Evolutionary conservation across 2,888 invertebrate genomes (phyloP), one percentile per base, ranked within the genome.

Genomic region (Limnephilus auricula): DNA sequence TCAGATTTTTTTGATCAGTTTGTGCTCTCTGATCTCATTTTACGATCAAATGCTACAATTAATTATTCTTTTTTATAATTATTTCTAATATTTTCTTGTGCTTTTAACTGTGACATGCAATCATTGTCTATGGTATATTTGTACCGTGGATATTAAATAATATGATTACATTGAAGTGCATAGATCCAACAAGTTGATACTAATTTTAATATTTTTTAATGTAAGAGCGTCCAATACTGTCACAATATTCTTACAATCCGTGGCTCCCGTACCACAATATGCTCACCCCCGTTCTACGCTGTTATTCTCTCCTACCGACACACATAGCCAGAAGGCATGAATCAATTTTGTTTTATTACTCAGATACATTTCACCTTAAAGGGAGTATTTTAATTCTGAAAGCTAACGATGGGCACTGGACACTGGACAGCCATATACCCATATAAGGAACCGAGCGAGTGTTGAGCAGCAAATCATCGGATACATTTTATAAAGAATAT

Each of bases 281-380:
- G n/a, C 9, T 25, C 2, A 65, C n/a, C 65, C 9, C 65, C 13
- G 4, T 18, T 18, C 50, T 50, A 50, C 50, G 18, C 18, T 65
- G 65, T 65, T 65, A 18, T n/a, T 65, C 25, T 25, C 78, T 13
- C 87, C 32, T 32, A 31, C 87, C 78, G 85, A 32, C 34, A 82
- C 82, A 82, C 82, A 30, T 85, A 85, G 85, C 85, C 85, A 34
- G 85, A 45, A 85, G 85, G 85, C 37, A 15, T 25, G n/a, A n/a
- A 40, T 85, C 85, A 45, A 82, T 82, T 82, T 82, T 85, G 85
- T 40, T 85, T 84, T 85, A 40, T 85, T 85, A 82, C 37, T 82
- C 25, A 6, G 65, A 65, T 65, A 65, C n/a, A 65, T n/a, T 82
- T 32, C 34, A 82, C 82, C 31, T 25, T 32, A 37, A 34, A 82